phyloP scores from a whole-genome alignment of 2,113 vertebrate genomes.

The Castor canadensis region DNA sequence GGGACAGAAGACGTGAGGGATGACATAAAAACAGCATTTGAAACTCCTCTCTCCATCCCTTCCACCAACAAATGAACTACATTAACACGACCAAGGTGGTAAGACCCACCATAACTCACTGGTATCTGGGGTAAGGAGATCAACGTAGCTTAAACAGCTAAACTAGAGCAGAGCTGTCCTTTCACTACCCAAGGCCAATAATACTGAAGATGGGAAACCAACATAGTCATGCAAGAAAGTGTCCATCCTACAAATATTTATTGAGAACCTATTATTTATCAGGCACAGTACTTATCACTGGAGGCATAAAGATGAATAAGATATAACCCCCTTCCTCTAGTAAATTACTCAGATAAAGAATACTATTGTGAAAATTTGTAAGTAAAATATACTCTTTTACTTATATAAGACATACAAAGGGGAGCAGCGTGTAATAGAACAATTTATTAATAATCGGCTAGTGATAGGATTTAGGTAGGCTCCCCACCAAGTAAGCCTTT shows the following conservation, averaged over 20 bases:
- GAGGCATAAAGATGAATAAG: background rate
- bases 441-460: background rate
- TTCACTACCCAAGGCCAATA: background rate
- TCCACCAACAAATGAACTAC: background rate
- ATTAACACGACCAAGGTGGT: background rate
- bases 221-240: background rate
- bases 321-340: background rate
- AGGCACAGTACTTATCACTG: background rate
- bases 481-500: background rate
- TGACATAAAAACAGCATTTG: constrained; percentile 50
- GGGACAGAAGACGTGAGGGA: constrained; percentile 36
- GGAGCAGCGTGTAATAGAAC: background rate
- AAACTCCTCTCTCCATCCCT: constrained; percentile 13
- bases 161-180: background rate
- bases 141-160: background rate
- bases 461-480: background rate
- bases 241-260: background rate
- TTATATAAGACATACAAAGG: background rate
- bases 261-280: background rate
- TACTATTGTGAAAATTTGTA: background rate
- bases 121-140: background rate
- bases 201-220: background rate
- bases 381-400: background rate
- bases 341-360: background rate
- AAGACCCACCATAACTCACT: background rate